These are phyloP conservation scores for Sinhomidia bicolor DNA, from an alignment of 2,888 invertebrate species.

Conservation along the genomic window DNA sequence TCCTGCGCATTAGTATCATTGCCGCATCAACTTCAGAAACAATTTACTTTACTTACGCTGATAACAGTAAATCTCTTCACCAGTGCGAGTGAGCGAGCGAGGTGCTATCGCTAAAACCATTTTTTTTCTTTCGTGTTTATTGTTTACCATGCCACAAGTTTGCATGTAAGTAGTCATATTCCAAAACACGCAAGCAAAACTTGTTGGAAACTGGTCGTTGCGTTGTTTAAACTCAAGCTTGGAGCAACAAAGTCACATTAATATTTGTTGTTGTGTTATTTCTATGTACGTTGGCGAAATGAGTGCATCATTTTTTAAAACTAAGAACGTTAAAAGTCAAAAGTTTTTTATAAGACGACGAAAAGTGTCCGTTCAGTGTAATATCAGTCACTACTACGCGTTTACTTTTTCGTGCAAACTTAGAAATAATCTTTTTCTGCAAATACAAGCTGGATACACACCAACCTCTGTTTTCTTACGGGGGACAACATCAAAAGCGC, in stretches of 20 bases:
- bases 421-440: conserved; percentile 42
- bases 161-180: background rate
- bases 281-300: conserved; percentile 24
- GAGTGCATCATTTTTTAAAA: conserved; percentile 38
- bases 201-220: background rate
- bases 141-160: conserved; percentile 2
- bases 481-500: conserved; percentile 34
- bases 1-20: conserved; percentile 35
- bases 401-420: conserved; percentile 43
- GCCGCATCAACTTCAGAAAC: conserved; percentile 17
- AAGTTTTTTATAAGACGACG: conserved; percentile 14
- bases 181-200: conserved; percentile 26
- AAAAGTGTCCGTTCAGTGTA: conserved; percentile 17
- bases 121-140: background rate
- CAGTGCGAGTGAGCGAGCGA: background rate
- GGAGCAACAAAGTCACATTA: background rate
- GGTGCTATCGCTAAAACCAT: background rate
- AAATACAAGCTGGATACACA: conserved; percentile 55
- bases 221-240: background rate
- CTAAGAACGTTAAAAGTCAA: conserved; percentile 19
- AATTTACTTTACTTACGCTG: conserved; percentile 37
- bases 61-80: conserved; percentile 41
- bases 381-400: background rate
- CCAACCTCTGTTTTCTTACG: conserved; percentile 38
- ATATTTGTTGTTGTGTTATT: background rate